Conservation (phyloP, 1,140 invertebrate genomes). For the Drosophila bipectinata region DNA sequence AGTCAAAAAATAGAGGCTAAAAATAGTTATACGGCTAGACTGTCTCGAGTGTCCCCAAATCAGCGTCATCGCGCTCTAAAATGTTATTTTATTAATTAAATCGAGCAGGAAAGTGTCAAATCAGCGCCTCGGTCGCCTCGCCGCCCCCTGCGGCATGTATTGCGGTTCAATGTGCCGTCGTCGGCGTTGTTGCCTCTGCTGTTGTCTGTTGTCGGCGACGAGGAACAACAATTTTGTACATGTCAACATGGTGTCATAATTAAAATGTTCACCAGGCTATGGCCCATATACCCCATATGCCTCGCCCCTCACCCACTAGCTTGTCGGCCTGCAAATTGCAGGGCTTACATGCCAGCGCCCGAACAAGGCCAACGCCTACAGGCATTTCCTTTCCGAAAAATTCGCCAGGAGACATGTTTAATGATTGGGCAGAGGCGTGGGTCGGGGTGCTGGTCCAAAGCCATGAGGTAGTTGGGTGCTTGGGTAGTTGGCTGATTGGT, state of each 20-base stretch:
- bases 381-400: conserved; percentile 57
- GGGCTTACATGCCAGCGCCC: conserved; percentile 43
- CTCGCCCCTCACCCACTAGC: background rate
- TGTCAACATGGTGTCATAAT: conserved; percentile 81
- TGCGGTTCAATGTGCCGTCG: conserved; percentile 72
- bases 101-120: conserved; percentile 78
- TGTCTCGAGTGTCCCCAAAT: conserved; percentile 36
- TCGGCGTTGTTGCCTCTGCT: conserved; percentile 6
- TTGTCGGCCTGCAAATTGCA: conserved; percentile 52
- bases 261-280: conserved; percentile 72
- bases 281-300: conserved; percentile 8
- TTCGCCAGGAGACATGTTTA: conserved; percentile 63
- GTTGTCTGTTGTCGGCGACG: conserved; percentile 7
- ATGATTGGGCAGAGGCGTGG: conserved; percentile 30
- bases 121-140: conserved; percentile 39
- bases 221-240: conserved; percentile 77
- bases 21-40: conserved; percentile 50
- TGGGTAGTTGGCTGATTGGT: conserved; percentile 54
- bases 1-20: background rate
- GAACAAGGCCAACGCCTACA: conserved; percentile 45
- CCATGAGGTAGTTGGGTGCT: background rate
- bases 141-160: conserved; percentile 54
- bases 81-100: conserved; percentile 79
- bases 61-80: conserved; percentile 72
- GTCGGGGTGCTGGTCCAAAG: background rate